Evolutionary conservation across 2,113 vertebrate genomes (phyloP), one percentile per base, ranked within the genome.

Genomic region (Craseonycteris thonglongyai): DNA sequence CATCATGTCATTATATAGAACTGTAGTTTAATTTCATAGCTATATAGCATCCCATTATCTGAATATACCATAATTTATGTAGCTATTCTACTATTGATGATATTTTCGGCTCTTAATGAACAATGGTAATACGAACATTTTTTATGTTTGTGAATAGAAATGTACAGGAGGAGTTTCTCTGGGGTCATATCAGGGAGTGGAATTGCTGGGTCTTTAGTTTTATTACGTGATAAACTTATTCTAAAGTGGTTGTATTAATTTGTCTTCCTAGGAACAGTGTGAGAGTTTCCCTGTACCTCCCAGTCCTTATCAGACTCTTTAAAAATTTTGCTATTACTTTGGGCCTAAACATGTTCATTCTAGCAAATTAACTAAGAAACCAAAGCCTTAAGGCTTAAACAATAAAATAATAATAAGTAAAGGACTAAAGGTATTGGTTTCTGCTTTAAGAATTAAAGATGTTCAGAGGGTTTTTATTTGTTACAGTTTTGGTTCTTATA

Each of bases 351-450:
- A 59, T 94, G 10, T 86, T 89, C 68, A 47, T 74, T 90, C 22
- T 58, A 68, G 40, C 69, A 94, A 94, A 87, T 83, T 68, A 85
- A 90, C 82, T 65, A 45, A 96, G 45, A 71, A 90, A 80, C 56
- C 75, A 78, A 89, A 96, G 42, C 18, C 45, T 63, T 61, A 94
- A 83, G 18, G 18, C n/a, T 80, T 95, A 76, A 71, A 65, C 45
- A 69, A n/a, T 2, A 84, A 76, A 54, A 59, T 3, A n/a, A n/a
- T 24, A 45, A 11, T 69, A n/a, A 72, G 15, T 18, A 58, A 83
- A 74, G 51, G 14, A 65, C 51, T 61, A 65, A 91, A 69, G 19
- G 8, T 93, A 80, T 13, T 87, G 75, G 10, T 88, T 91, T 94
- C 26, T 47, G 11, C 26, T 91, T 93, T 47, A 91, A 80, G n/a